Base-by-base conservation (phyloP, 2,888 invertebrate species). In the Ormyrus nitidulus region DNA sequence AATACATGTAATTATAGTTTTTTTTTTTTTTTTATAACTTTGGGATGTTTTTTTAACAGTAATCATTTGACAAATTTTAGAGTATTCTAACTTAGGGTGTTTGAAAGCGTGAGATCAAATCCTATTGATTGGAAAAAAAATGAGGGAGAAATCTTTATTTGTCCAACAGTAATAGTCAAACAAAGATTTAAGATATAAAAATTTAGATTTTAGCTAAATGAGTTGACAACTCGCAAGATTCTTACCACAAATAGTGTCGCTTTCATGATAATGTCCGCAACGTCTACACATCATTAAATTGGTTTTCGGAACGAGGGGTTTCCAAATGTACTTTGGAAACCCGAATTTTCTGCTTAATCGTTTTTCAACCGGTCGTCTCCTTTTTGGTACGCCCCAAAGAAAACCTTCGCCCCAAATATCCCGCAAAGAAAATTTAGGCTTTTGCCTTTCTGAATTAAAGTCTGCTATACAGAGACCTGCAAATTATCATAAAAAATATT, bases 221-320 rank as follows among this genome's bases (percentile, higher is more conserved):
- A 62, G 46, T 6, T 13, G 10, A 53, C 34, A 51, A 10, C 44
- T 51, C 34, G 46, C 5, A 53, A 44, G 54, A 64, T 64, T 92
- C 92, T 93, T 93, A 97, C 97, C 94, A 91, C 98, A 98, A 65
- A 98, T 91, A 68, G 94, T 92, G 66, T 95, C 94, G 77, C 93
- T 92, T 91, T 97, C 95, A 90, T 97, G 94, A 91, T 95, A 93
- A 89, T 96, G 94, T 0, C 98, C 98, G 91, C 98, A 98, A 65
- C 93, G 93, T 82, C 93, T 92, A 87, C 98, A 98, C 0, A 93
- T 93, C 82, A 94, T 91, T 51, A 98, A 91, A 89, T 95, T 94
- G 5, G 91, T 94, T 89, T 95, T 96, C 0, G 95, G 94, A 46
- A 92, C 91, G 11, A 95, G 87, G 82, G 94, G 92, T 90, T 97